These are phyloP conservation scores for Botrylloides violaceus DNA, from an alignment of 23 tunicate species.

Conservation along the genomic window DNA sequence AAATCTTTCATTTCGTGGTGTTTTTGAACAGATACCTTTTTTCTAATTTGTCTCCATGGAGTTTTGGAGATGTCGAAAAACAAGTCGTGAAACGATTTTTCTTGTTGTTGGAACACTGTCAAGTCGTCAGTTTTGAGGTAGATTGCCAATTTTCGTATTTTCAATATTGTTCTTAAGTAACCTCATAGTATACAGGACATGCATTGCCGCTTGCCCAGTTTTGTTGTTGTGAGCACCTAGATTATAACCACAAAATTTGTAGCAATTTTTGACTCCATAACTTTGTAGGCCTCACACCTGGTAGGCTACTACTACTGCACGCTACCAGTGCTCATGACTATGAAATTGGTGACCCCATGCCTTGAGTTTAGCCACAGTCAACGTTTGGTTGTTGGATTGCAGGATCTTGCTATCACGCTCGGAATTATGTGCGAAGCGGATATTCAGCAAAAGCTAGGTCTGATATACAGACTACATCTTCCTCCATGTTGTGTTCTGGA, in stretches of 20 bases:
- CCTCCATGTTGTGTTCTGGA: conserved; percentile 45
- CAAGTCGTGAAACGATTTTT: conserved; percentile 47
- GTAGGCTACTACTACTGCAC: no score
- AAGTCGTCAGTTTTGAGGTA: conserved; percentile 63
- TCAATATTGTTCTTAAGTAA: no score
- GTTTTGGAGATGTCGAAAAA: conserved; percentile 36
- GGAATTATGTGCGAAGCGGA: conserved; percentile 74
- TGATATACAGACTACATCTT: conserved; percentile 69
- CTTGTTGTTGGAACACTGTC: conserved; percentile 27
- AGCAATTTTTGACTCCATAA: no score
- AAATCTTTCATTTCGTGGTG: not conserved
- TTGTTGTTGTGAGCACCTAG: no score
- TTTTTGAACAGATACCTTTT: conserved; percentile 37
- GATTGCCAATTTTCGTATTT: not conserved
- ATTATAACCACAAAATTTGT: no score
- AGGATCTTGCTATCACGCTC: conserved; percentile 72
- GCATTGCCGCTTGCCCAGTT: no score
- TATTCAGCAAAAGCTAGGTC: conserved; percentile 49
- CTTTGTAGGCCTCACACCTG: no score
- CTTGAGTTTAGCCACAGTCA: no score
- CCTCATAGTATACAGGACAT: no score
- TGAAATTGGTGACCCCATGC: no score
- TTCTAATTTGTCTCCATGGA: conserved; percentile 63
- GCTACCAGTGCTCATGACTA: no score
- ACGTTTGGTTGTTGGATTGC: no score